phyloP scores from a whole-genome alignment of 2,797 vertebrate genomes.

The Poecilia gillii region DNA sequence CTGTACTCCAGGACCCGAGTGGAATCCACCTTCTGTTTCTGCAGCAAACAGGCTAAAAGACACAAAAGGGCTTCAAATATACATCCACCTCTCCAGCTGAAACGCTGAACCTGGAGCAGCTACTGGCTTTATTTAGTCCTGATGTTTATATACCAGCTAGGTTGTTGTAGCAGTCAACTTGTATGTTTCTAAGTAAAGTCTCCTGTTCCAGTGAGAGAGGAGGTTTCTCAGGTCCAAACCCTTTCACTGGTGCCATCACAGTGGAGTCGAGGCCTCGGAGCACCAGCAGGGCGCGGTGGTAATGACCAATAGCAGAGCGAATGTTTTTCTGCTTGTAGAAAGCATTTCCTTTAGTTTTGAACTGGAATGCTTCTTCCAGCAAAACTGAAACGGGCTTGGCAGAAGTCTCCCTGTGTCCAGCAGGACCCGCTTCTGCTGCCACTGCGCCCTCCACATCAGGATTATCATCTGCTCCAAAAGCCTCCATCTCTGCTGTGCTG shows the following conservation, averaged over 20 bases:
- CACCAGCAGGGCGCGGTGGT: slow-evolving; percentile 88
- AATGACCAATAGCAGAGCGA: slow-evolving; percentile 86
- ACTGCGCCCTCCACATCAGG: slow-evolving; percentile 29
- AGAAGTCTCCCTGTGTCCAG: slow-evolving; percentile 15
- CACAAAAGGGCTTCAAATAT: neutral
- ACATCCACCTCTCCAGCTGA: neutral
- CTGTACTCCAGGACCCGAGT: slow-evolving; percentile 88
- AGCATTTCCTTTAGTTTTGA: slow-evolving; percentile 87
- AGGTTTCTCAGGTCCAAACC: slow-evolving; percentile 76
- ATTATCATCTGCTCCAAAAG: slow-evolving; percentile 31
- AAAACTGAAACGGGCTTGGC: slow-evolving; percentile 69
- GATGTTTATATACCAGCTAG: slow-evolving; percentile 83
- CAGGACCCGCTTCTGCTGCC: slow-evolving; percentile 17
- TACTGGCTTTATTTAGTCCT: neutral
- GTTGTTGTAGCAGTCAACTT: slow-evolving; percentile 93
- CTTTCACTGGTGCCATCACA: slow-evolving; percentile 76
- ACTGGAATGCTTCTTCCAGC: slow-evolving; percentile 81
- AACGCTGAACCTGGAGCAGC: neutral
- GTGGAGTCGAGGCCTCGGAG: slow-evolving; percentile 86
- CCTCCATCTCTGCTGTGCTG: slow-evolving; percentile 57
- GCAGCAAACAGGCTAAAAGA: slow-evolving; percentile 88
- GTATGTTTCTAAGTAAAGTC: slow-evolving; percentile 78
- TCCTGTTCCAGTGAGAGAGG: slow-evolving; percentile 81
- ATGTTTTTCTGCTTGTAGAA: slow-evolving; percentile 85
- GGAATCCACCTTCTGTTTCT: slow-evolving; percentile 85